A percentile compares a stretch with the other conserved stretches of the same genome.
These are phyloP conservation scores for Percina caprodes DNA, from an alignment of 2,113 vertebrate species.

Conservation along the genomic window DNA sequence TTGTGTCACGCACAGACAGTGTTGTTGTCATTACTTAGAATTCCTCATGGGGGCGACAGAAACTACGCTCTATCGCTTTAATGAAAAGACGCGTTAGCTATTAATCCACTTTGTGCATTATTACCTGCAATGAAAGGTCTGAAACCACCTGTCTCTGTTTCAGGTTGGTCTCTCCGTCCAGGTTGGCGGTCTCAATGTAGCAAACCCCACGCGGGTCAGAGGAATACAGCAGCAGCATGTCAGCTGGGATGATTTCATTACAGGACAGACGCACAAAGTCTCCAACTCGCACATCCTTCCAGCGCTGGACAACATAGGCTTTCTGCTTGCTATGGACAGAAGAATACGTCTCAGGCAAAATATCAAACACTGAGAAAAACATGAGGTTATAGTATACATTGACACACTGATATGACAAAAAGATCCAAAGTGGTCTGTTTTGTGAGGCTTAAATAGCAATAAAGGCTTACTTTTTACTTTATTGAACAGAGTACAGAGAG, in stretches of 20 bases:
- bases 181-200: constrained; percentile 92
- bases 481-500: neutral
- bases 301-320: constrained; percentile 84
- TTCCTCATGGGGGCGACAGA: no score
- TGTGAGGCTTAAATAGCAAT: neutral
- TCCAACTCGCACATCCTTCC: constrained; percentile 93
- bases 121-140: constrained; percentile 87
- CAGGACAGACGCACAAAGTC: constrained; percentile 91
- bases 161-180: constrained; percentile 96
- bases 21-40: no score
- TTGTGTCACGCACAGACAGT: no score
- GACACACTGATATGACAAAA: neutral
- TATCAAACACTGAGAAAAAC: neutral
- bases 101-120: constrained; percentile 42
- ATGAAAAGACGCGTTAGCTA: no score
- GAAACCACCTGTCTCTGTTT: constrained; percentile 94
- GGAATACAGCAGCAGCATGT: constrained; percentile 92
- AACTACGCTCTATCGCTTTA: no score
- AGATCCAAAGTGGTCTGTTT: neutral
- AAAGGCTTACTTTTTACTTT: neutral
- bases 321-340: constrained; percentile 83
- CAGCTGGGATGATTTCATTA: constrained; percentile 94
- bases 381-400: neutral
- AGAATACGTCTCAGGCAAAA: neutral
- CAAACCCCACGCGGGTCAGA: constrained; percentile 92